Base-by-base conservation (phyloP, 2,888 invertebrate genomes). In the Blastobasis lacticolella region DNA sequence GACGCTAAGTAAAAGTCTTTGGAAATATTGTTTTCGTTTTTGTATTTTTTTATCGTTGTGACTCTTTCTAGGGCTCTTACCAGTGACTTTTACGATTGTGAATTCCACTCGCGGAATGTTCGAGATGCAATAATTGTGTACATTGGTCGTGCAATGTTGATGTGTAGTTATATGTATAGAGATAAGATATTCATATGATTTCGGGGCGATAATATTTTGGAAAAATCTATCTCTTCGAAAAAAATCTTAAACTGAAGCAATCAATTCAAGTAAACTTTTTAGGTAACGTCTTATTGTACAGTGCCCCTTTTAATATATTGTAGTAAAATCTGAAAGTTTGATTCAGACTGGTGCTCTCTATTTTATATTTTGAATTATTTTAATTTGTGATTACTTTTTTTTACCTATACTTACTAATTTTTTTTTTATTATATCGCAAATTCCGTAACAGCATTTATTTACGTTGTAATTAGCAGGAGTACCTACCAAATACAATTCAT, bases 361-460 rank as follows among this genome's bases (percentile, higher is more conserved):
- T 60, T 62, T 61, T 62, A 64, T 66, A 43, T 50, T 54, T 48
- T 23, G 23, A 23, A 53, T 57, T 66, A 64, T 69, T 68, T 64
- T 66, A 63, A 60, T 59, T 63, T 60, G 48, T 59, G 54, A 56
- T 49, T 66, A 59, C 23, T 23, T 23, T 54, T 56, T 60, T 61
- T 55, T 52, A 40, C 23, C n/a, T 57, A 60, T 54, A 61, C 63
- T 56, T 54, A 61, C 63, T 56, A 53, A 51, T 50, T 40, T 48
- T 36, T 54, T 44, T 40, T 42, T 10, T 60, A 56, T 63, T 61
- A 58, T 61, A 63, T 61, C 57, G 55, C 10, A 53, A 67, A 82
- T 82, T 82, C 82, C 82, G 66, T 61, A 49, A 66, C 74, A 73
- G 83, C 83, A 83, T 83, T 83, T 83, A 83, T 67, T 52, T 55